phyloP scores from a whole-genome alignment of 2,113 vertebrate genomes.

The Ptychochromis oligacanthus region DNA sequence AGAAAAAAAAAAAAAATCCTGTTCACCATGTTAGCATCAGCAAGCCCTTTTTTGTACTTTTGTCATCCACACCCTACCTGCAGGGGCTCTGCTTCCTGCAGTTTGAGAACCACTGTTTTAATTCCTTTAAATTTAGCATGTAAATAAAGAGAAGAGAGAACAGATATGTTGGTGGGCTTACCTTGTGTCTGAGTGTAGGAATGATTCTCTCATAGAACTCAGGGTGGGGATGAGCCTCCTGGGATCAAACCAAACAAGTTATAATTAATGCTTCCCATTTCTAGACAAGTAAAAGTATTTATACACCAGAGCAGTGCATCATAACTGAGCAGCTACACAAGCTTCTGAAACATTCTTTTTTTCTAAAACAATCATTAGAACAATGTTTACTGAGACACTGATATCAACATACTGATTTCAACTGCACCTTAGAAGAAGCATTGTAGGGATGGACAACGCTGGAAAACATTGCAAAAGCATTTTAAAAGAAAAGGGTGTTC shows the following conservation, averaged over 20 bases:
- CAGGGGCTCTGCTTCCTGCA: rapidly evolving
- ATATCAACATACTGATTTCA: no score
- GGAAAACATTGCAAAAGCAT: no score
- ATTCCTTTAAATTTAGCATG: neutral
- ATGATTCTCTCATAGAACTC: slow-evolving; percentile 82
- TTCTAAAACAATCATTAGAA: no score
- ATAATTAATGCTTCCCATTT: neutral
- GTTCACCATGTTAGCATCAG: neutral
- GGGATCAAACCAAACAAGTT: neutral
- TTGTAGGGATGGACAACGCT: no score
- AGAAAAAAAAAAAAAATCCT: no score
- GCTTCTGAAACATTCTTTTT: no score
- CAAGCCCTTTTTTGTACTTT: neutral
- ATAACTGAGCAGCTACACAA: neutral
- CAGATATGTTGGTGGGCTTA: neutral
- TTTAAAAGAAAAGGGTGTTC: no score
- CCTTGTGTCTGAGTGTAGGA: slow-evolving; percentile 76
- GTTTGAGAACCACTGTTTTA: neutral
- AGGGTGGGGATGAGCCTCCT: slow-evolving; percentile 83
- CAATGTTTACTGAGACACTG: no score
- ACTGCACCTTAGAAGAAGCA: no score
- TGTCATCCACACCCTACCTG: neutral
- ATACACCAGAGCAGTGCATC: neutral
- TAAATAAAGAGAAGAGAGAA: neutral
- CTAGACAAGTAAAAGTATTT: neutral